Conservation (phyloP, 2,797 vertebrate species). For the Urosaurus nigricauda region DNA sequence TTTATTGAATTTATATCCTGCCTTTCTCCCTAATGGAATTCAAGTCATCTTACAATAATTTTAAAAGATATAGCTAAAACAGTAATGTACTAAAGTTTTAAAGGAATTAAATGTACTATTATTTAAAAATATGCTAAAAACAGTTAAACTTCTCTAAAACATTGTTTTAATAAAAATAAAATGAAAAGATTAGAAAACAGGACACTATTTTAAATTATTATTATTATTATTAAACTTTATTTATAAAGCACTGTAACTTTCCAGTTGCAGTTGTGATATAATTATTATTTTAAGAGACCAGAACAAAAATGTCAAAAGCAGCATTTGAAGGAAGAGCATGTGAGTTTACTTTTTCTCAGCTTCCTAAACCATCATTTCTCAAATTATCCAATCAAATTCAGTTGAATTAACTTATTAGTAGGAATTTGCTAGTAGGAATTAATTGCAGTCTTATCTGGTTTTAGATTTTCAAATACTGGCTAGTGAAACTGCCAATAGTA, state of each 20-base stretch:
- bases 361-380: background rate
- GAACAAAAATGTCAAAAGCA: background rate
- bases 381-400: background rate
- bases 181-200: too few species aligned
- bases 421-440: background rate
- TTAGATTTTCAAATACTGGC: background rate
- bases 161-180: too few species aligned
- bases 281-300: background rate
- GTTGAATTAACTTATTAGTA: background rate
- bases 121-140: too few species aligned
- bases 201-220: too few species aligned
- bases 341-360: background rate
- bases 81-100: too few species aligned
- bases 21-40: too few species aligned
- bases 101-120: too few species aligned
- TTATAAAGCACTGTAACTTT: background rate
- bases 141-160: too few species aligned
- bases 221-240: too few species aligned
- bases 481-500: background rate
- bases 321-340: background rate
- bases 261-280: background rate
- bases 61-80: too few species aligned
- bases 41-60: too few species aligned
- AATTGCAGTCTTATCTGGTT: background rate
- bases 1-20: too few species aligned